Conservation (phyloP, 2,888 invertebrate genomes). For the Drosophila buzzatii region DNA sequence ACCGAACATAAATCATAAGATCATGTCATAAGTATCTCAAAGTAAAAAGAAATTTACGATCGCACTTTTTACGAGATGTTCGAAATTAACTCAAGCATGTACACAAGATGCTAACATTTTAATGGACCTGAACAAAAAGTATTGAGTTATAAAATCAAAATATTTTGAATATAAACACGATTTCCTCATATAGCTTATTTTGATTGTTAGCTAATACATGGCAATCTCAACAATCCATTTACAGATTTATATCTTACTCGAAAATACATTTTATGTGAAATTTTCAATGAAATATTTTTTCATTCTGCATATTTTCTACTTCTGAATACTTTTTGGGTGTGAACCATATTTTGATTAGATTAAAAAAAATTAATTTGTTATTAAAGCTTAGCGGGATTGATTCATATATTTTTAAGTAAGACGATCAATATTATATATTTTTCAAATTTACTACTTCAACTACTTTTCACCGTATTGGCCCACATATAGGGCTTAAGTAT, state of each 20-base stretch:
- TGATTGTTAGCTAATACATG: neutral
- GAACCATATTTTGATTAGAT: slow-evolving; percentile 29
- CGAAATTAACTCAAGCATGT: slow-evolving; percentile 49
- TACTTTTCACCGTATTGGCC: too few relatives aligned
- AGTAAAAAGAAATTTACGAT: slow-evolving; percentile 57
- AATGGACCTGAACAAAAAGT: slow-evolving; percentile 22
- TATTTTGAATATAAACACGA: slow-evolving; percentile 12
- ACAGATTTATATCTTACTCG: neutral
- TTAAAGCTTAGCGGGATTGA: too few relatives aligned
- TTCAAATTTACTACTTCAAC: too few relatives aligned
- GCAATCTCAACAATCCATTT: slow-evolving; percentile 4
- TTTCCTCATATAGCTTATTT: neutral
- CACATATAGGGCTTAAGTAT: too few relatives aligned
- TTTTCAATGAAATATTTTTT: neutral
- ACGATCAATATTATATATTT: too few relatives aligned
- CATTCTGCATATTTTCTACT: too few relatives aligned
- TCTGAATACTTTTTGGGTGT: neutral
- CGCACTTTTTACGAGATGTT: slow-evolving; percentile 57
- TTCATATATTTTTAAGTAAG: too few relatives aligned
- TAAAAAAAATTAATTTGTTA: too few relatives aligned
- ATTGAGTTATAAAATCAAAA: slow-evolving; percentile 31
- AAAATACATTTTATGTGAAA: neutral
- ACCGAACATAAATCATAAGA: slow-evolving; percentile 64
- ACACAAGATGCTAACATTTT: slow-evolving; percentile 30
- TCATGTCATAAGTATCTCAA: slow-evolving; percentile 32